phyloP scores from a whole-genome alignment of 2,113 vertebrate species.

The Sebastes fasciatus region DNA sequence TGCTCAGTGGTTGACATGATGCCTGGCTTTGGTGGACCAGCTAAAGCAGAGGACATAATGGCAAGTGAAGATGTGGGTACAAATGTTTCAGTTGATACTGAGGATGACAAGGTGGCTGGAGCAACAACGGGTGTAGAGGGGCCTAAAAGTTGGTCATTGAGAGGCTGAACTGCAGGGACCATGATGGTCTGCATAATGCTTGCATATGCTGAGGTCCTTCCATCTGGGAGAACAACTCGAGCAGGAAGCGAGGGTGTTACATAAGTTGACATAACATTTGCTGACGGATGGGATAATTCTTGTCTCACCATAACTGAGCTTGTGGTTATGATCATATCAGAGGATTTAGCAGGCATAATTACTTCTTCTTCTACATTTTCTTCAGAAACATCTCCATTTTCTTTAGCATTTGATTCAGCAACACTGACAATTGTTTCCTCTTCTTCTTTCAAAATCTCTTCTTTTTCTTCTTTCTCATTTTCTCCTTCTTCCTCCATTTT shows the following conservation, averaged over 20 bases:
- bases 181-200: constrained; percentile 93
- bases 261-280: constrained; percentile 61
- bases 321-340: constrained; percentile 75
- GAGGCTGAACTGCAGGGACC: constrained; percentile 74
- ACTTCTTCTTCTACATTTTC: constrained; percentile 53
- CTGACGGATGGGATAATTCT: constrained; percentile 52
- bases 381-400: constrained; percentile 46
- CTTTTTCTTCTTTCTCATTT: constrained; percentile 53
- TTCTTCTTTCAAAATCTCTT: constrained; percentile 67
- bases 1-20: constrained; percentile 78
- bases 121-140: constrained; percentile 53
- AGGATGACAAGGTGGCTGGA: constrained; percentile 10
- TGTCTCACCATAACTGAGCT: constrained; percentile 68
- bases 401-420: constrained; percentile 50
- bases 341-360: constrained; percentile 47
- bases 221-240: constrained; percentile 82
- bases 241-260: constrained; percentile 65
- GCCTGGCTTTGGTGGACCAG: constrained; percentile 54
- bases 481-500: constrained; percentile 68
- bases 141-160: constrained; percentile 34
- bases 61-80: constrained; percentile 22
- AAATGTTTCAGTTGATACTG: constrained; percentile 30
- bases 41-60: constrained; percentile 23
- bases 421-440: constrained; percentile 37
- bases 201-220: constrained; percentile 89